Evolutionary conservation across 2,797 vertebrate species (phyloP).

Genomic region (Centroberyx gerrardi): DNA sequence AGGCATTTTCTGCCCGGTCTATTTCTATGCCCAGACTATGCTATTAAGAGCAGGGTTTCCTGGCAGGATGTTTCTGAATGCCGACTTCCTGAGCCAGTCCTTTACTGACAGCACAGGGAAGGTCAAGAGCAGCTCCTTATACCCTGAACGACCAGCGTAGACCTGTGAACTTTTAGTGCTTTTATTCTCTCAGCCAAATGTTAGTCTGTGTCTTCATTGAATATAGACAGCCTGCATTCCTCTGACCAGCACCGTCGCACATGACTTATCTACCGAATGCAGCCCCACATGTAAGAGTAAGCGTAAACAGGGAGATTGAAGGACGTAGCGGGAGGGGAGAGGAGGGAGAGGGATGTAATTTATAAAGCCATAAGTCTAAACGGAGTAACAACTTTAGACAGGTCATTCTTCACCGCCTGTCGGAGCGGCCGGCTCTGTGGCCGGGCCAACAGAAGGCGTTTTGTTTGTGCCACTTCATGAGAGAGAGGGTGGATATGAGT

Average conservation of each 20-base stretch:
- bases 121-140: slow-evolving; percentile 62
- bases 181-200: slow-evolving; percentile 15
- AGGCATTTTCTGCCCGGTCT: slow-evolving; percentile 51
- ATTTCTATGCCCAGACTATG: slow-evolving; percentile 71
- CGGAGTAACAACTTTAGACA: slow-evolving; percentile 56
- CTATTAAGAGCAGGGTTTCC: slow-evolving; percentile 86
- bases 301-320: slow-evolving; percentile 31
- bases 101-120: slow-evolving; percentile 81
- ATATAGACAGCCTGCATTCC: no score
- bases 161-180: slow-evolving; percentile 20
- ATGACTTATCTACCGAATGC: no score
- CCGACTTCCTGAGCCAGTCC: slow-evolving; percentile 84
- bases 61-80: slow-evolving; percentile 90
- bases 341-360: slow-evolving; percentile 47
- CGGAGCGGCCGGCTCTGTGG: neutral
- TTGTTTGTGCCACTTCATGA: neutral
- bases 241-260: neutral
- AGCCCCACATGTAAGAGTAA: neutral
- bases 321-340: slow-evolving; percentile 5
- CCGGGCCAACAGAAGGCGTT: neutral
- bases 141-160: slow-evolving; percentile 25
- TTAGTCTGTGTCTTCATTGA: neutral
- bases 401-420: slow-evolving; percentile 52
- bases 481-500: neutral
- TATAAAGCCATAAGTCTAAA: slow-evolving; percentile 67